Base-by-base conservation (phyloP, 2,797 vertebrate species). In the Sebastes glaucus region DNA sequence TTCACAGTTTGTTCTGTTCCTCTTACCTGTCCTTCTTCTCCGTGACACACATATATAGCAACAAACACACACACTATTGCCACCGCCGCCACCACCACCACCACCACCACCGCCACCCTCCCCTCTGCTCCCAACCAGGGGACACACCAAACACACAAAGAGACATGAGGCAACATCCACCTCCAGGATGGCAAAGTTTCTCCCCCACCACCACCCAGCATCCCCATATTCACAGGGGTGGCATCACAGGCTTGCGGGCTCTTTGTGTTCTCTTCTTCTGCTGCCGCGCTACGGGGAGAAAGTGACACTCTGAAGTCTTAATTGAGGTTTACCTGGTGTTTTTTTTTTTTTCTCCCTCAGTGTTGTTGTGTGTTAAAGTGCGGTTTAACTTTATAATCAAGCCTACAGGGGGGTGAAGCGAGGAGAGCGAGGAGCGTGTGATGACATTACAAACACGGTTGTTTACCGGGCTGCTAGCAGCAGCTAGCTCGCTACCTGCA, bases 81-180 rank as follows among this genome's bases (percentile, higher is more conserved):
- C 85, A 87, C 77, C 20, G 18, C 46, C 7, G 46, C 18, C 63
- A 62, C 52, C 85, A 69, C 89, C 85, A 87, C 77, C 38, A 10
- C 10, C 5, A 87, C 77, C 38, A 3, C 13, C 6, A 16, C 7
- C 16, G 5, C 46, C 46, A 18, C 3, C 42, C 42, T 46, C 83
- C 63, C 42, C 20, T n/a, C 76, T 69, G 74, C 81, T 89, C 84
- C 84, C 84, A 93, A 91, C 90, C 88, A 46, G 82, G 92, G 90
- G 92, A 91, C 90, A 82, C 90, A 91, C 85, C 88, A 92, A 88
- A 87, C 86, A 90, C 90, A 92, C 86, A 92, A 93, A 95, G 92
- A 94, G 91, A 92, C 92, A 95, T 96, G 95, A 96, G 95, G 95
- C 95, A 96, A 96, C 92, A 94, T 94, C 91, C 93, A 94, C 93